phyloP scores from a whole-genome alignment of 2,888 invertebrate genomes.

The Amblyjoppa fuscipennis region DNA sequence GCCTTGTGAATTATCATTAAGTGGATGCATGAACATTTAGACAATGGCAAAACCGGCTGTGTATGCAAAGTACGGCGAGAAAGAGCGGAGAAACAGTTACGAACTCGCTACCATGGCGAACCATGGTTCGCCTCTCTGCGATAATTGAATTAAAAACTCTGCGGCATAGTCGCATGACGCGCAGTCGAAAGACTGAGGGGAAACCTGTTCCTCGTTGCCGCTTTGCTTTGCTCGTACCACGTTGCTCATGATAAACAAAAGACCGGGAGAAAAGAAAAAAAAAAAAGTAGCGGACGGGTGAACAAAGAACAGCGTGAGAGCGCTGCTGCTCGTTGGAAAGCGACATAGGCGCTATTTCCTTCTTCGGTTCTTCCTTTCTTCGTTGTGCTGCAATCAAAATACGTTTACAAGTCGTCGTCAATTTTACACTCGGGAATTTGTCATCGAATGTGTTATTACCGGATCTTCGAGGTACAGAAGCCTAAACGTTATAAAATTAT shows the following conservation, averaged over 20 bases:
- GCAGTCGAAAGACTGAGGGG: conserved; percentile 40
- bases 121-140: conserved; percentile 43
- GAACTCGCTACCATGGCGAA: neutral
- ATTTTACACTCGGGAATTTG: conserved; percentile 25
- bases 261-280: conserved; percentile 3
- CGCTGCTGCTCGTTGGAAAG: conserved; percentile 40
- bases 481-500: neutral
- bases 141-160: conserved; percentile 68
- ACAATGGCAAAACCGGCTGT: neutral
- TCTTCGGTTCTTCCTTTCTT: conserved; percentile 36
- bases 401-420: conserved; percentile 40
- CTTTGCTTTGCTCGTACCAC: conserved; percentile 37
- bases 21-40: neutral
- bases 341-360: conserved; percentile 47
- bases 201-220: conserved; percentile 61
- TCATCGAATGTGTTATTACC: neutral
- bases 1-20: neutral
- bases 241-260: conserved; percentile 60
- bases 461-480: conserved; percentile 22
- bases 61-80: neutral
- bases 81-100: neutral
- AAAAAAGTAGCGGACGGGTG: conserved; percentile 61
- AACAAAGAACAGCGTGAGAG: conserved; percentile 67
- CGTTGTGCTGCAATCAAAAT: conserved; percentile 40
- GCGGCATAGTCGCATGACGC: conserved; percentile 7